Evolutionary conservation across 2,113 vertebrate species (phyloP), one percentile per base, ranked within the genome.

Genomic region (Tetrao urogallus): DNA sequence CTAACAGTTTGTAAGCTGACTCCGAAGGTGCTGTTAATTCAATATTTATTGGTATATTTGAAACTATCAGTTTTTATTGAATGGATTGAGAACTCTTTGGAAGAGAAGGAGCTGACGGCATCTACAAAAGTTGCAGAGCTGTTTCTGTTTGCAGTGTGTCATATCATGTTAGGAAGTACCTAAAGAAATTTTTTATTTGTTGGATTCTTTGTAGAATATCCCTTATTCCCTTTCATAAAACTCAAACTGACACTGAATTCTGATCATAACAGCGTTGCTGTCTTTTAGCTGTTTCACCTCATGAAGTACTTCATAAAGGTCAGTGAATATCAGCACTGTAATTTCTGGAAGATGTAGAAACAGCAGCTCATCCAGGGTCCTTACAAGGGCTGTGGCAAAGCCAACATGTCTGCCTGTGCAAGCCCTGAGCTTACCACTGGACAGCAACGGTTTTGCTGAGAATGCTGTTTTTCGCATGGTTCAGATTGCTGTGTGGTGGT

Each of bases 301-400:
- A 36, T n/a, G 4, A 76, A 82, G 38, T 72, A 64, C 40, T 77
- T 88, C 8, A 19, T 34, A 57, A 82, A 85, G 50, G 64, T 88
- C 71, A 82, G 36, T 72, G 57, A 82, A 69, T 25, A 40, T 42
- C 54, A 73, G 17, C 40, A 61, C 10, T 7, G 0, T 43, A 22
- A 11, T 86, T 83, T 21, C 25, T 90, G 36, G 10, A 28, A 60
- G 32, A 18, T 43, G 12, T 86, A 36, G 60, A 83, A 88, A 63
- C 27, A 40, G 42, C 13, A 86, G 18, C 65, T 93, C 16, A n/a
- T 58, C 58, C 30, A 25, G 65, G 40, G 32, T 69, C 64, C 50
- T 80, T 40, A 66, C 56, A 76, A 73, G 47, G 66, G 11, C 76
- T 64, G 72, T 92, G 48, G 60, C 72, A 93, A 80, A 96, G 72